Evolutionary conservation across 2,888 invertebrate genomes (phyloP), one percentile per base, ranked within the genome.

Genomic region (Eurytoma californica): DNA sequence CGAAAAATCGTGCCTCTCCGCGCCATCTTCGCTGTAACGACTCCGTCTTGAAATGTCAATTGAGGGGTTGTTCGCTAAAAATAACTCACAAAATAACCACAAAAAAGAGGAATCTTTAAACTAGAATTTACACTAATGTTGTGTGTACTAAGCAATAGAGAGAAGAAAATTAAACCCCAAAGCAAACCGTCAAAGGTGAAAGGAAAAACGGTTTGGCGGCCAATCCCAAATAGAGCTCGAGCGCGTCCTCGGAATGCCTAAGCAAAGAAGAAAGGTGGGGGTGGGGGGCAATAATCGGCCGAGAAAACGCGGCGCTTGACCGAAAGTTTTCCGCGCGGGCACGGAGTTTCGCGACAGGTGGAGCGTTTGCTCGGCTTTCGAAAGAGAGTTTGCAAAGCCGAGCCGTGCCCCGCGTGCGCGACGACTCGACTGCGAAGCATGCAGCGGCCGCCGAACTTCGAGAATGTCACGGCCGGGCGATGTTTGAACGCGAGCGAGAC

Each of bases 391-490:
- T 76, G 61, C 61, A 55, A 65, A 73, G 65, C 72, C 55, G 51
- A 39, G 55, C 47, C 63, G 63, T 72, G 61, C 72, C 16, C 73
- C 24, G 57, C 24, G 66, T 39, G 57, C 66, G 14, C 24, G 55
- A 70, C 72, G 67, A 75, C 58, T 58, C 58, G 67, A 13, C 60
- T n/a, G 51, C 24, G 4, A 49, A 61, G 49, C n/a, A n/a, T n/a
- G n/a, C n/a, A 12, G 39, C 28, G 47, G n/a, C 14, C 55, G 67
- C 58, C 30, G 61, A 69, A 76, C 69, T 69, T 76, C 47, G 69
- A 57, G 76, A 76, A 76, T 76, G 76, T 76, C 69, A 76, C 61
- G 68, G 76, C 47, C 69, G 76, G 68, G 20, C 67, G 67, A 60
- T 70, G 28, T 57, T 58, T 57, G 49, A 77, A 28, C 63, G 24